A percentile compares a stretch with the other conserved stretches of the same genome.
Conservation (phyloP, 1,140 invertebrate species). For the Brachionus calyciflorus region DNA sequence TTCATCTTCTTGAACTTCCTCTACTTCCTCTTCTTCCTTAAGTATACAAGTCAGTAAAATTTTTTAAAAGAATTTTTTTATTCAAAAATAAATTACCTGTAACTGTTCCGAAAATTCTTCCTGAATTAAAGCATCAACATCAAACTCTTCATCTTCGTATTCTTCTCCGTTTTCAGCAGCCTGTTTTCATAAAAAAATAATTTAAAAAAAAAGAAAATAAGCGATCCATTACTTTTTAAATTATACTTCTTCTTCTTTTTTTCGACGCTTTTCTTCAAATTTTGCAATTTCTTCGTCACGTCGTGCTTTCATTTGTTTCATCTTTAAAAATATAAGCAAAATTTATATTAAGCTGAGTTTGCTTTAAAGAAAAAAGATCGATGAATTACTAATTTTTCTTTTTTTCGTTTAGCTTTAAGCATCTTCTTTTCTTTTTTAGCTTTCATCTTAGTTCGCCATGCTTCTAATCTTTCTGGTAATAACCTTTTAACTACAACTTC, state of each 20-base stretch:
- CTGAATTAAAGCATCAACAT: slow-evolving; percentile 43
- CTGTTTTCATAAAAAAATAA: background rate
- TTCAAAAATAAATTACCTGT: background rate
- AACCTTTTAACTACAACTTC: slow-evolving; percentile 57
- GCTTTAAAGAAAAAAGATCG: background rate
- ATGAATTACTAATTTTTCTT: slow-evolving; percentile 1
- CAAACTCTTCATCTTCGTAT: slow-evolving; percentile 44
- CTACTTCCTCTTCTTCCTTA: slow-evolving; percentile 60
- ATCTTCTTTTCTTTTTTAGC: slow-evolving; percentile 54
- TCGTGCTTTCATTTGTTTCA: slow-evolving; percentile 52
- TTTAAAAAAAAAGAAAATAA: background rate
- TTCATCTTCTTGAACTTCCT: slow-evolving; percentile 60
- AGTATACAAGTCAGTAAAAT: too few relatives aligned
- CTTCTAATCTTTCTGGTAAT: slow-evolving; percentile 57
- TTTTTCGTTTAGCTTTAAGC: slow-evolving; percentile 55
- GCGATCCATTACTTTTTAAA: background rate
- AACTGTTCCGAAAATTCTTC: slow-evolving; percentile 44
- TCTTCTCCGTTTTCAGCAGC: slow-evolving; percentile 29
- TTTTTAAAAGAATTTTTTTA: too few relatives aligned
- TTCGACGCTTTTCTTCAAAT: slow-evolving; percentile 12
- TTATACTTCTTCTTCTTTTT: slow-evolving; percentile 25
- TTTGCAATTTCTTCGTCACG: slow-evolving; percentile 52
- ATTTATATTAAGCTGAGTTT: background rate
- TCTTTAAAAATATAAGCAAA: slow-evolving; percentile 46
- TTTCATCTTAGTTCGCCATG: slow-evolving; percentile 52